These are phyloP conservation scores for Perithous albicinctus DNA, from an alignment of 2,888 invertebrate species.

Conservation along the genomic window DNA sequence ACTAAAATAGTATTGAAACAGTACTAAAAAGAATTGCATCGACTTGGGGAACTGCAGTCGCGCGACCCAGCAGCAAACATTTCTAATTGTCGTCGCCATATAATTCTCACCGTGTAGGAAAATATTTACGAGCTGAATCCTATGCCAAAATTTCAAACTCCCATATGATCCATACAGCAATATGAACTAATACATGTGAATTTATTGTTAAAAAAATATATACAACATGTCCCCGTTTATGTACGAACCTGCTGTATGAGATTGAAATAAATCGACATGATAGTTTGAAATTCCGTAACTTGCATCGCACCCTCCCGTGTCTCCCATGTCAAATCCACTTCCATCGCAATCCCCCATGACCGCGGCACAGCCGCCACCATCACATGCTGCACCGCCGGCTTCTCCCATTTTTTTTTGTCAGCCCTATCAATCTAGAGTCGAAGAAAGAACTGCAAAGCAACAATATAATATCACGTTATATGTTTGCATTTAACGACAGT, in stretches of 20 bases:
- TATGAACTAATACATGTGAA: background rate
- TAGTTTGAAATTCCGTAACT: slow-evolving; percentile 9
- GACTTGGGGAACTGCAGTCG: too few relatives aligned
- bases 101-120: too few relatives aligned
- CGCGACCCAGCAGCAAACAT: too few relatives aligned
- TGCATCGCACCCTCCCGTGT: background rate
- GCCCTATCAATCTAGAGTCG: background rate
- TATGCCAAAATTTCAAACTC: too few relatives aligned
- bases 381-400: background rate
- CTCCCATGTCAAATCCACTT: slow-evolving; percentile 8
- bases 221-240: background rate
- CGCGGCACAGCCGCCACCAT: background rate
- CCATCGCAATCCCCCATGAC: slow-evolving; percentile 9
- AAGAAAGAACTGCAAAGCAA: slow-evolving; percentile 1
- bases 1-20: too few relatives aligned
- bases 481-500: background rate
- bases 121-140: too few relatives aligned
- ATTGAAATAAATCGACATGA: slow-evolving; percentile 15
- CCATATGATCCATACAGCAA: background rate
- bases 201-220: background rate
- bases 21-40: too few relatives aligned
- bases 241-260: slow-evolving; percentile 11
- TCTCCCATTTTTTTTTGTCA: slow-evolving; percentile 7
- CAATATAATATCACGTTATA: background rate
- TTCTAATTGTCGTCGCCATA: too few relatives aligned